phyloP scores from a whole-genome alignment of 2,797 vertebrate genomes.

The Rhadinocentrus ornatus region DNA sequence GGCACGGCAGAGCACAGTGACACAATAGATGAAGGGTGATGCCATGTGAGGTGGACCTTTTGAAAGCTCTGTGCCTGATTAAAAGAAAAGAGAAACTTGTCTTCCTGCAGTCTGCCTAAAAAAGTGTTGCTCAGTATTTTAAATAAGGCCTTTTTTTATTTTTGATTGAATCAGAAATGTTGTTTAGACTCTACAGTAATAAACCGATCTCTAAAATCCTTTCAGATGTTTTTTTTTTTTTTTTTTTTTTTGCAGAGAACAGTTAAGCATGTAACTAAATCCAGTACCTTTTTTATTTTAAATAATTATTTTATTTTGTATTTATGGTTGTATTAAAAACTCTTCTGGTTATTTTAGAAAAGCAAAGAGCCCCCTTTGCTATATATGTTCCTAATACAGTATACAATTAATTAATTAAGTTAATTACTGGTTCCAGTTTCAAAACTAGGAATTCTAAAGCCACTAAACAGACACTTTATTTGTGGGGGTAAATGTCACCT shows the following conservation, averaged over 20 bases:
- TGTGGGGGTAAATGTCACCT: not conserved
- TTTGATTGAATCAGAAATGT: too few relatives aligned
- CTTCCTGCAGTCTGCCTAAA: not conserved
- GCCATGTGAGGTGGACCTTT: conserved; percentile 24
- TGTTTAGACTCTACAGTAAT: too few relatives aligned
- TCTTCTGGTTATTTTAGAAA: too few relatives aligned
- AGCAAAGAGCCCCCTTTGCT: too few relatives aligned
- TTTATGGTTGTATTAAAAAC: too few relatives aligned
- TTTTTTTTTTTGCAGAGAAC: not conserved
- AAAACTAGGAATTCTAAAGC: not conserved
- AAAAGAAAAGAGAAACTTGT: not conserved
- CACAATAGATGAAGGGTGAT: conserved; percentile 54
- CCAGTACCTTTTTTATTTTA: too few relatives aligned
- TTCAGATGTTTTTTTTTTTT: too few relatives aligned
- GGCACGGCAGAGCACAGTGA: conserved; percentile 34
- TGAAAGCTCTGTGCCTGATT: conserved; percentile 7
- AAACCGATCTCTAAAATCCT: too few relatives aligned
- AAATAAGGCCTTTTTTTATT: too few relatives aligned
- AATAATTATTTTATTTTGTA: too few relatives aligned
- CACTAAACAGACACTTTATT: not conserved
- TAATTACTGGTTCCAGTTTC: not conserved
- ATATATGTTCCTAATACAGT: too few relatives aligned
- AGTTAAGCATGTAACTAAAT: too few relatives aligned
- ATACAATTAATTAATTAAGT: not conserved
- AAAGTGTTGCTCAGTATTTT: not conserved